phyloP scores from a whole-genome alignment of 1,140 invertebrate species.

The Lutraria rhynchaena region DNA sequence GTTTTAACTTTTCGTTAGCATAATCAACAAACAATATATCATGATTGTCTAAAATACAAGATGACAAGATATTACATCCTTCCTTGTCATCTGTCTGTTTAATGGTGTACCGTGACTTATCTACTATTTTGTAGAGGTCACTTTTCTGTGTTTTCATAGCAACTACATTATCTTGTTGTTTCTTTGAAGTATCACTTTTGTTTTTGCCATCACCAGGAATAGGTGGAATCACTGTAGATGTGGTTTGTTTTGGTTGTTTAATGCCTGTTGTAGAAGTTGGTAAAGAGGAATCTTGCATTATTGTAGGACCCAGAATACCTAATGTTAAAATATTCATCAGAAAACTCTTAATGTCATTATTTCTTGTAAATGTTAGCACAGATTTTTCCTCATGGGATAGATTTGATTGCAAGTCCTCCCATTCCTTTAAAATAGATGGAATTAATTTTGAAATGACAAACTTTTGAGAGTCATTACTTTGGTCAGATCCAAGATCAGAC shows the following conservation, averaged over 20 bases:
- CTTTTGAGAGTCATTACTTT: neutral
- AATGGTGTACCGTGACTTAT: neutral
- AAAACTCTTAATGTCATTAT: neutral
- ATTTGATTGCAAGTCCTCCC: neutral
- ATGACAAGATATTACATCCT: neutral
- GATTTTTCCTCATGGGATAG: neutral
- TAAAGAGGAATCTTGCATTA: too few relatives aligned
- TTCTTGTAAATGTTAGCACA: neutral
- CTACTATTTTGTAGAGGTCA: too few relatives aligned
- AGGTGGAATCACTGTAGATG: too few relatives aligned
- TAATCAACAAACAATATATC: neutral
- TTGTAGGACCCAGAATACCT: too few relatives aligned
- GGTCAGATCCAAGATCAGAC: too few relatives aligned
- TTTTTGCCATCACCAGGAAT: too few relatives aligned
- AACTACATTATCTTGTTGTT: too few relatives aligned
- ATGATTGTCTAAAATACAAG: neutral
- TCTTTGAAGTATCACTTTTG: too few relatives aligned
- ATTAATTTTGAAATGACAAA: neutral
- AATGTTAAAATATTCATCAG: neutral
- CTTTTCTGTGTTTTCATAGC: too few relatives aligned
- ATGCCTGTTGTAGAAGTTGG: too few relatives aligned
- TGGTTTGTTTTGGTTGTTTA: too few relatives aligned
- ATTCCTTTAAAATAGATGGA: neutral
- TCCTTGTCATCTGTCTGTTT: neutral
- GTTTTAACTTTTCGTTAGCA: neutral